Evolutionary conservation across 1,140 invertebrate genomes (phyloP).

Genomic region (Temnothorax longispinosus): DNA sequence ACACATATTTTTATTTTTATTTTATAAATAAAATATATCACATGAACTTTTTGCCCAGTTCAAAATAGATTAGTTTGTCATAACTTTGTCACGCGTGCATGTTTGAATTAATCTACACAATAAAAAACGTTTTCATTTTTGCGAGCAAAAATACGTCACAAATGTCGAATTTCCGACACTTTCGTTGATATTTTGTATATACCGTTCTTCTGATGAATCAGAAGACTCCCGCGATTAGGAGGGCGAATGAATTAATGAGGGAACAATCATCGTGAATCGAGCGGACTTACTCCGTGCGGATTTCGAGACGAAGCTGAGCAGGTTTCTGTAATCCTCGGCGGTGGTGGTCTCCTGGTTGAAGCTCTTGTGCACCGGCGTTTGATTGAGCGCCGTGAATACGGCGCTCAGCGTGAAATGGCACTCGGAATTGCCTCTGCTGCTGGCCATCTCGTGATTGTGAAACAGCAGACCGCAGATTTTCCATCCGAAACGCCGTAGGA

Average conservation of each 20-base stretch:
- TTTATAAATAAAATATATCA: background rate
- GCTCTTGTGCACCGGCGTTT: slow-evolving; percentile 87
- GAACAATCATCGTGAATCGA: background rate
- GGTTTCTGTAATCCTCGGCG: slow-evolving; percentile 87
- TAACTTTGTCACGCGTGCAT: background rate
- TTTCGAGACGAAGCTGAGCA: slow-evolving; percentile 89
- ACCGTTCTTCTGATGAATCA: background rate
- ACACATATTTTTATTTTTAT: background rate
- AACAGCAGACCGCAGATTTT: slow-evolving; percentile 89
- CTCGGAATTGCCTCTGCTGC: slow-evolving; percentile 88
- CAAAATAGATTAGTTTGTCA: slow-evolving; percentile 3
- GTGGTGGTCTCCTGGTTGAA: slow-evolving; percentile 88
- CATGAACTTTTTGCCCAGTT: background rate
- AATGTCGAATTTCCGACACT: background rate
- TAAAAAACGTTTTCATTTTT: slow-evolving; percentile 8
- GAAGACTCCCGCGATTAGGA: background rate
- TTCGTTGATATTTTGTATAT: background rate
- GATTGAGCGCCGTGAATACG: slow-evolving; percentile 88
- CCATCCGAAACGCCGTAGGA: slow-evolving; percentile 91
- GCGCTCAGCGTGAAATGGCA: slow-evolving; percentile 91
- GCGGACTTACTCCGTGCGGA: slow-evolving; percentile 92
- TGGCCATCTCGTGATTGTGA: slow-evolving; percentile 88
- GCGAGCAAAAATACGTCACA: background rate
- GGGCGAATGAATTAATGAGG: background rate
- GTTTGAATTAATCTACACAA: background rate